Percentiles rank a stretch among this genome's conserved stretches.
phyloP scores from a whole-genome alignment of 2,113 vertebrate species.

The Morone chrysops region DNA sequence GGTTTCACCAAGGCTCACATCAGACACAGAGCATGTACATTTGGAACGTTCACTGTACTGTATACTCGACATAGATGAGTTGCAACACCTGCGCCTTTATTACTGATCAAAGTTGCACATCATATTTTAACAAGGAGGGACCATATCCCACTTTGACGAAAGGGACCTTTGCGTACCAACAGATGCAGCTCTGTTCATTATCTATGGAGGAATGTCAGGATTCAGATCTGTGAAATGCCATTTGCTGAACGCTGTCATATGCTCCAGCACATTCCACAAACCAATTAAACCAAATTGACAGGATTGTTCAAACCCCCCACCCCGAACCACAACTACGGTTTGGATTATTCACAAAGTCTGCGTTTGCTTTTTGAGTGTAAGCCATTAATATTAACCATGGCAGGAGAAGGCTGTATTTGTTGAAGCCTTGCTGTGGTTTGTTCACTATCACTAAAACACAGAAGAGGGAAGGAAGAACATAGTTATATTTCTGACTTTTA shows the following conservation, averaged over 20 bases:
- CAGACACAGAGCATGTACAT: conserved; percentile 26
- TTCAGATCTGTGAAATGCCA: conserved; percentile 69
- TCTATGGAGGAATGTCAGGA: conserved; percentile 75
- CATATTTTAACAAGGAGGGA: conserved; percentile 63
- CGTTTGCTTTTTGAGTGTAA: conserved; percentile 46
- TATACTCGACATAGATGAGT: not conserved
- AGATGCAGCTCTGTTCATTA: conserved; percentile 73
- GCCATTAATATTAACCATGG: conserved; percentile 65
- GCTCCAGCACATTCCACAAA: conserved; percentile 60
- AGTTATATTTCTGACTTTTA: conserved; percentile 10
- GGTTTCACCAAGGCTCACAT: conserved; percentile 23
- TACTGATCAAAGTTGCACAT: conserved; percentile 65
- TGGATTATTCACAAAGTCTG: conserved; percentile 64
- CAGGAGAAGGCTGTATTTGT: conserved; percentile 34
- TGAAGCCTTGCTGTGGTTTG: conserved; percentile 39
- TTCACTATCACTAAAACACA: conserved; percentile 39
- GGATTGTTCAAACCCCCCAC: conserved; percentile 58
- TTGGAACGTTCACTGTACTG: conserved; percentile 5
- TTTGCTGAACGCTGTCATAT: conserved; percentile 74
- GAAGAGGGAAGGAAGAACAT: conserved; percentile 2
- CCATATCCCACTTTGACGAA: conserved; percentile 49
- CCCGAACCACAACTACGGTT: not conserved
- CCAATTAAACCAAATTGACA: conserved; percentile 84
- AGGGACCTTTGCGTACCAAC: conserved; percentile 53
- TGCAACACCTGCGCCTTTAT: conserved; percentile 65